Conservation (phyloP, 2,888 invertebrate species). For the Biston betularia region DNA sequence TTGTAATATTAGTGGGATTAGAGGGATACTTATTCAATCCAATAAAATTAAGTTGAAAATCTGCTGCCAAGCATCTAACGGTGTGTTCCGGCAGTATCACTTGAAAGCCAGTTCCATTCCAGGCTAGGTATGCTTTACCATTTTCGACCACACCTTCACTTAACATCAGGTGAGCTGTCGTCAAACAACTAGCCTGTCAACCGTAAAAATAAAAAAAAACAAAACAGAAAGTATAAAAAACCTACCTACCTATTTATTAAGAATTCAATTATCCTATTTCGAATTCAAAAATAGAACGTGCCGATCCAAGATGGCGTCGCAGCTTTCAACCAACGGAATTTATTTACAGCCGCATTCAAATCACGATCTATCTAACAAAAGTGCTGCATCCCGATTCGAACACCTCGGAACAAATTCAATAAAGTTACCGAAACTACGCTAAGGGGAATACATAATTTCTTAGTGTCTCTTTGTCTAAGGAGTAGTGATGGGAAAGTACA, state of each 20-base stretch:
- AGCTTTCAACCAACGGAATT: slow-evolving; percentile 50
- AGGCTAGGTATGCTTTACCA: no score
- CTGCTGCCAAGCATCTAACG: no score
- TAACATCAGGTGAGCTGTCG: no score
- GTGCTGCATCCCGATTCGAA: slow-evolving; percentile 72
- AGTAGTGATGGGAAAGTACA: slow-evolving; percentile 56
- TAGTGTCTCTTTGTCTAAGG: slow-evolving; percentile 82
- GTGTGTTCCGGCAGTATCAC: no score
- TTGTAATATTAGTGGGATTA: no score
- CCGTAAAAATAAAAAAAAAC: neutral
- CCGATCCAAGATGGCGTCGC: slow-evolving; percentile 44
- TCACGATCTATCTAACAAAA: slow-evolving; percentile 78
- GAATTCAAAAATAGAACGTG: slow-evolving; percentile 46
- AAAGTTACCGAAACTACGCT: slow-evolving; percentile 82
- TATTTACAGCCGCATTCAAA: slow-evolving; percentile 62
- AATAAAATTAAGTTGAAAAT: no score
- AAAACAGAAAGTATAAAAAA: no score
- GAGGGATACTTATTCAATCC: no score
- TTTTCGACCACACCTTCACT: no score
- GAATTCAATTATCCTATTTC: slow-evolving; percentile 19
- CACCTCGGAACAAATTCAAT: slow-evolving; percentile 84
- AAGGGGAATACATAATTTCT: slow-evolving; percentile 86
- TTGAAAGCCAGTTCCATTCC: no score
- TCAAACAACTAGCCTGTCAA: no score
- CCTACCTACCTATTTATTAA: neutral